Conservation (phyloP, 2,888 invertebrate genomes). For the Athrips mouffetella region DNA sequence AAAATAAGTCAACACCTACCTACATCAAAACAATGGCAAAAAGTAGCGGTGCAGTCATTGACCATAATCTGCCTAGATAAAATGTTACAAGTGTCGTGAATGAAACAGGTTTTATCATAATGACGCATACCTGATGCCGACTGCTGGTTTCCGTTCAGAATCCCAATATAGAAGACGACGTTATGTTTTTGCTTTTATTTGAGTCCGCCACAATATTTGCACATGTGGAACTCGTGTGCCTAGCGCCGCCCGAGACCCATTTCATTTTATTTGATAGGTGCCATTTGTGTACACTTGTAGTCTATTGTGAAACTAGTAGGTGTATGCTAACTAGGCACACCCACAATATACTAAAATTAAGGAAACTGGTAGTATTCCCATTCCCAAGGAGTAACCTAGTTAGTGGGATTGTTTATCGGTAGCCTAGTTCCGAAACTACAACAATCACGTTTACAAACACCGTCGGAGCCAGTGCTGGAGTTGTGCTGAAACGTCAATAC, state of each 20-base stretch:
- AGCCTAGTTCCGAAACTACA: constrained; percentile 18
- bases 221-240: neutral
- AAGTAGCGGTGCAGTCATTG: too few species aligned
- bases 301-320: too few species aligned
- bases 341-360: too few species aligned
- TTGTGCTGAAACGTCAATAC: constrained; percentile 21
- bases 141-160: neutral
- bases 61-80: too few species aligned
- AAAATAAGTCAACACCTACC: neutral
- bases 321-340: too few species aligned
- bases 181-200: constrained; percentile 4
- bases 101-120: neutral
- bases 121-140: neutral
- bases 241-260: constrained; percentile 10
- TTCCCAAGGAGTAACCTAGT: neutral
- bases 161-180: constrained; percentile 2
- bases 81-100: neutral
- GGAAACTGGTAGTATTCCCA: neutral
- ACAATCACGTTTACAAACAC: constrained; percentile 1
- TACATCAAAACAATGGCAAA: too few species aligned
- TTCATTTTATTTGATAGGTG: constrained; percentile 12
- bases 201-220: constrained; percentile 1
- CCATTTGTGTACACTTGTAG: neutral
- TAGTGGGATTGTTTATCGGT: constrained; percentile 17
- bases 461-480: constrained; percentile 9